Base-by-base conservation (phyloP, 2,888 invertebrate species). In the Tipula vernalis region DNA sequence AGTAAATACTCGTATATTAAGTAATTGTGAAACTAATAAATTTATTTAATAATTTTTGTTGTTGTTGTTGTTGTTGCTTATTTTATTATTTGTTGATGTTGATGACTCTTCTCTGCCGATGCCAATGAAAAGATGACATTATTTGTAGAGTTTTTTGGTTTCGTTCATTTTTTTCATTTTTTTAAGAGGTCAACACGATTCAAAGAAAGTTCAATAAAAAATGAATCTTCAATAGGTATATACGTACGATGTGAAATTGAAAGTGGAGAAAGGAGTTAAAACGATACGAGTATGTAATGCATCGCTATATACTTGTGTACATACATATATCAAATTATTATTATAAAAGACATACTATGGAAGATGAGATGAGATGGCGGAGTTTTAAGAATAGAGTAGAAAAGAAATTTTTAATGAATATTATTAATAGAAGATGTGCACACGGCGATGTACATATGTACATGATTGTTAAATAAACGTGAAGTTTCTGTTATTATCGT, bases 1-100 rank as follows among this genome's bases (percentile, higher is more conserved):
- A 71, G 71, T 71, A 71, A 71, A 71, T 28, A n/a, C n/a, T n/a
- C n/a, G n/a, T n/a, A 71, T 71, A 71, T 71, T 71, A 28, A 71
- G 71, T 71, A 71, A 71, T 71, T 71, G 71, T 71, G 71, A 71
- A 71, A 71, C 71, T 71, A 71, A 71, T 71, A 71, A 71, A 71
- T 71, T 28, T 28, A 28, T 71, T 71, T 71, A 71, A 18, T 71
- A 8, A 71, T 71, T 28, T 71, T 10, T 10, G 18, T 57, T 44
- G 41, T 5, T 41, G 41, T 28, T 28, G 28, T 28, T 28, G 28
- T 28, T 28, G 28, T 2, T 28, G 28, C 28, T 39, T 39, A 6
- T 39, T 39, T 39, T 51, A 15, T 51, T 51, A 51, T 39, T 39
- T 39, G 39, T 39, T 39, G 5, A 39, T 15, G 51, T 51, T 51